Evolutionary conservation across 35 echinoderm and acorn worm species (phyloP).

Genomic region (Anneissia japonica): DNA sequence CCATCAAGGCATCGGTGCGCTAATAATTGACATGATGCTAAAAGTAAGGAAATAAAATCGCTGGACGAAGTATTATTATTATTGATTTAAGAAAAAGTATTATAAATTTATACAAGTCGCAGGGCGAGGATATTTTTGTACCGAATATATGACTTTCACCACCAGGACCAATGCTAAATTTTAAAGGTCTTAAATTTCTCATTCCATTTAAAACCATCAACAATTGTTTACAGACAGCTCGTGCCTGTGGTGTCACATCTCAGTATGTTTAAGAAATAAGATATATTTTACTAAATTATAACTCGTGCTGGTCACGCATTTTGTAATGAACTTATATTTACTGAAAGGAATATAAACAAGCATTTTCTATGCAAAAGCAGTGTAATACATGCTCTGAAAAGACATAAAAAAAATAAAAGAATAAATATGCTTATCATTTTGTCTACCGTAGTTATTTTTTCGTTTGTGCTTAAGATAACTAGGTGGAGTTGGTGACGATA

Average conservation of each 20-base stretch:
- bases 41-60: neutral
- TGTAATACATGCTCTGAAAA: neutral
- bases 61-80: neutral
- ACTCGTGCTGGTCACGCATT: neutral
- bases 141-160: neutral
- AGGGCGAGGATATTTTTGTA: neutral
- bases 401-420: too few species aligned
- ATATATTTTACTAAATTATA: constrained; percentile 1
- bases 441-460: too few species aligned
- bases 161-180: neutral
- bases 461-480: too few species aligned
- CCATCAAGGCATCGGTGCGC: neutral
- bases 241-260: neutral
- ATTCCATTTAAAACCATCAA: neutral
- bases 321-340: neutral
- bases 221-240: too few species aligned
- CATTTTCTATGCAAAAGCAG: neutral
- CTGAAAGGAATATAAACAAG: neutral
- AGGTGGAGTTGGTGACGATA: too few species aligned
- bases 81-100: neutral
- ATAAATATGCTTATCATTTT: too few species aligned
- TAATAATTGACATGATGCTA: neutral
- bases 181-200: neutral
- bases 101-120: neutral
- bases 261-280: neutral